Evolutionary conservation across 2,113 vertebrate species (phyloP).

Genomic region (Plecotus auritus): DNA sequence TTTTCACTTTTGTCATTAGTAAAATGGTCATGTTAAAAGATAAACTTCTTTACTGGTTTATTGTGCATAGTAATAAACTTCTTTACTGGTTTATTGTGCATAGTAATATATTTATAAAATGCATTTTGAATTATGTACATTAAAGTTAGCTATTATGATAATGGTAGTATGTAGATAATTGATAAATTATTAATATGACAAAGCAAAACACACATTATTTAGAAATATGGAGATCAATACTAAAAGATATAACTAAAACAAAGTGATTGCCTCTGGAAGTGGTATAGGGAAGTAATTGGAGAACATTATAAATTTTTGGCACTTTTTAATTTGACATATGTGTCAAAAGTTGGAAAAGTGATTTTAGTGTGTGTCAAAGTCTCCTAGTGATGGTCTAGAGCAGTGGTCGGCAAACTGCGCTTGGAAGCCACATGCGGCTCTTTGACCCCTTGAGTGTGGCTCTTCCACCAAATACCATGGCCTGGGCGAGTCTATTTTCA

Average conservation of each 20-base stretch:
- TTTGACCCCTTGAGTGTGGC: too few species aligned
- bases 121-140: not conserved
- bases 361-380: not conserved
- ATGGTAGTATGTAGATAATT: not conserved
- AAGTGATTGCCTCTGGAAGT: not conserved
- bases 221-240: not conserved
- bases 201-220: not conserved
- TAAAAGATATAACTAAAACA: not conserved
- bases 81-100: not conserved
- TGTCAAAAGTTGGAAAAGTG: not conserved
- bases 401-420: too few species aligned
- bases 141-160: constrained; percentile 12
- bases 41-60: not conserved
- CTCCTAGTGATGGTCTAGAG: not conserved
- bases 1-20: not conserved
- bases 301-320: not conserved
- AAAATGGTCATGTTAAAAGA: constrained; percentile 11
- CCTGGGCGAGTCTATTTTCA: too few species aligned
- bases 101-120: not conserved
- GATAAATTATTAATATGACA: not conserved
- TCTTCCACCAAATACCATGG: too few species aligned
- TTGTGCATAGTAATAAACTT: not conserved
- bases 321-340: not conserved
- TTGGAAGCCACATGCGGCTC: too few species aligned
- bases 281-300: not conserved